phyloP scores from a whole-genome alignment of 2,797 vertebrate genomes.

The Otus scops region DNA sequence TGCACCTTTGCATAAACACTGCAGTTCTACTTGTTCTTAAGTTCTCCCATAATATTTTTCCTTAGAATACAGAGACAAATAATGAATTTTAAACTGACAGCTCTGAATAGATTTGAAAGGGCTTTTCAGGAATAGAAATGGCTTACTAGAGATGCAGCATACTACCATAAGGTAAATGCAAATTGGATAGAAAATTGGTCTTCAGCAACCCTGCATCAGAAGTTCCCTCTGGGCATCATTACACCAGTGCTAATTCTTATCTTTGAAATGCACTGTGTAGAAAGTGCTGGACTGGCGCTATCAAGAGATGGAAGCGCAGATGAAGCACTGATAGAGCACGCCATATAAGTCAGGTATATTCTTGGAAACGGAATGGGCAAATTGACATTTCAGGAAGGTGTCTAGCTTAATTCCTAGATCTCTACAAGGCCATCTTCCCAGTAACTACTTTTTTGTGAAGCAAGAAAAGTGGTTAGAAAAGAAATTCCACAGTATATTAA shows the following conservation, averaged over 20 bases:
- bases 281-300: not conserved
- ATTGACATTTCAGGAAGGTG: not conserved
- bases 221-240: not conserved
- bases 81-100: not conserved
- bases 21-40: not conserved
- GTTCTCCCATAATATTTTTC: not conserved
- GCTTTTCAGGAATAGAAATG: not conserved
- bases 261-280: rapidly evolving
- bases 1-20: not conserved
- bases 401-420: not conserved
- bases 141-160: not conserved
- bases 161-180: not conserved
- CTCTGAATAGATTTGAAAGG: not conserved
- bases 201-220: not conserved
- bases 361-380: not conserved
- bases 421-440: not conserved
- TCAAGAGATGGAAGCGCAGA: not conserved
- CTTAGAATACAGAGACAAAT: not conserved
- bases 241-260: not conserved
- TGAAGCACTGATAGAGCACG: not conserved
- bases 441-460: not conserved
- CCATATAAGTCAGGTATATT: not conserved
- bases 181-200: not conserved
- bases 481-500: not conserved
- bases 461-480: not conserved